phyloP scores from a whole-genome alignment of 2,797 vertebrate genomes.

The Melanotaenia pygmaea region DNA sequence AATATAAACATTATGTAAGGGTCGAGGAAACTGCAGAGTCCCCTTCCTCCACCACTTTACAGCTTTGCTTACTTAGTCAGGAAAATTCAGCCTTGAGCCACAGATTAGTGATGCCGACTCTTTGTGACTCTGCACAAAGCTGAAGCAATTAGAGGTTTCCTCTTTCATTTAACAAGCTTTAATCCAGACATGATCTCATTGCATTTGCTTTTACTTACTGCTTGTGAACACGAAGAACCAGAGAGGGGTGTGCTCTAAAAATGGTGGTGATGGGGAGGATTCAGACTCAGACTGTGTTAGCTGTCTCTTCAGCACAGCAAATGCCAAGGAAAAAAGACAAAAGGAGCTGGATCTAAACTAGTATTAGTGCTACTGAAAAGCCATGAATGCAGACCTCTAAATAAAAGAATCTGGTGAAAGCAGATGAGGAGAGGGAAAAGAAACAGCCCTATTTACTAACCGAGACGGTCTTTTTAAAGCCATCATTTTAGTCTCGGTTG shows the following conservation, averaged over 20 bases:
- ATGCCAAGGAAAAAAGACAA: no score
- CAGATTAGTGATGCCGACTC: constrained; percentile 78
- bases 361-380: no score
- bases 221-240: constrained; percentile 64
- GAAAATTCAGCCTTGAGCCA: constrained; percentile 82
- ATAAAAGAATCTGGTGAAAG: no score
- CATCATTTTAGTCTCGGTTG: no score
- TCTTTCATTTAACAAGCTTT: constrained; percentile 80
- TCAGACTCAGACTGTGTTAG: constrained; percentile 51
- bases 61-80: constrained; percentile 67
- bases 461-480: no score
- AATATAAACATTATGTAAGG: no score
- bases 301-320: constrained; percentile 55
- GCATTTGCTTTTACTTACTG: constrained; percentile 75
- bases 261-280: constrained; percentile 61
- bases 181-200: constrained; percentile 85
- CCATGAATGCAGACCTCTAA: no score
- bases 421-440: no score
- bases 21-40: no score
- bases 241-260: constrained; percentile 60
- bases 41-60: constrained; percentile 36
- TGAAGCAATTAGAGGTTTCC: constrained; percentile 80
- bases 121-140: constrained; percentile 81
- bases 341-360: no score
- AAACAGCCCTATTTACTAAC: no score